Percentiles rank a stretch among this genome's conserved stretches.
These are phyloP conservation scores for Actinostola sp. DNA, from an alignment of 92 coral and sea anemone genomes.

Conservation along the genomic window DNA sequence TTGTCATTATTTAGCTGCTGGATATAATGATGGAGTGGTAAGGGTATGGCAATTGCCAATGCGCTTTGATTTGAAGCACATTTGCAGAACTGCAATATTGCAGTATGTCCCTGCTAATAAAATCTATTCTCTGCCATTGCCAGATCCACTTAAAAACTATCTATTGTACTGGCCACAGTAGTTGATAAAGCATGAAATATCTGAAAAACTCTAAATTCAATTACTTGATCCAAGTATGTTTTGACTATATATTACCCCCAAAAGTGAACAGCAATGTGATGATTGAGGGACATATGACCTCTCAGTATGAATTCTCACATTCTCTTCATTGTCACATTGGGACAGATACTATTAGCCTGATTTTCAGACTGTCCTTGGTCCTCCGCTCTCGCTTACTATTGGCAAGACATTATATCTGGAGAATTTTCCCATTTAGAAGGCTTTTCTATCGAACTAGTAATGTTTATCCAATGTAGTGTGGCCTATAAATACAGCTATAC, in stretches of 20 bases:
- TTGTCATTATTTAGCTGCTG: slow-evolving; percentile 80
- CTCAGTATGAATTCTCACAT: too few relatives aligned
- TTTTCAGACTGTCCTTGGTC: too few relatives aligned
- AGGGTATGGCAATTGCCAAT: slow-evolving; percentile 79
- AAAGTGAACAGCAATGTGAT: background rate
- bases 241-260: background rate
- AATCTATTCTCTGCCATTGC: slow-evolving; percentile 68
- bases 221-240: background rate
- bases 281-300: too few relatives aligned
- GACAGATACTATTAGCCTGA: too few relatives aligned
- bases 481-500: too few relatives aligned
- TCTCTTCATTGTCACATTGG: too few relatives aligned
- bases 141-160: slow-evolving; percentile 65
- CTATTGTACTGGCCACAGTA: slow-evolving; percentile 62
- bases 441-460: too few relatives aligned
- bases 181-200: background rate
- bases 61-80: slow-evolving; percentile 69
- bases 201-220: background rate
- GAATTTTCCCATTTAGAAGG: too few relatives aligned
- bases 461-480: too few relatives aligned
- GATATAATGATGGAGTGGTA: slow-evolving; percentile 77
- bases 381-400: too few relatives aligned
- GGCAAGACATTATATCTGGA: too few relatives aligned
- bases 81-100: slow-evolving; percentile 78
- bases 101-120: slow-evolving; percentile 76